Evolutionary conservation across 1,140 invertebrate species (phyloP).

Genomic region (Dreissena polymorpha): DNA sequence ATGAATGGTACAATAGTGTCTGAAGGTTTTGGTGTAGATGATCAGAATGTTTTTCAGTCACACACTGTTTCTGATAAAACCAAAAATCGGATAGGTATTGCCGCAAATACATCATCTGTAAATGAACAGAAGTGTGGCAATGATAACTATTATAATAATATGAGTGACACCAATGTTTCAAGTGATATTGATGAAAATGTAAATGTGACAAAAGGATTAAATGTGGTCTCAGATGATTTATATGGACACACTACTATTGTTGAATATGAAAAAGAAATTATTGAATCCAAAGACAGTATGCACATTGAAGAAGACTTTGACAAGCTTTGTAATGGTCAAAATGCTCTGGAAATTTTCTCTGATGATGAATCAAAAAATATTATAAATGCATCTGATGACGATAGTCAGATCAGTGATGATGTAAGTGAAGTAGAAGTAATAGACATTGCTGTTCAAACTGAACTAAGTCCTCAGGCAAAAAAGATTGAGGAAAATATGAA

Average conservation of each 20-base stretch:
- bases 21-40: too few species aligned
- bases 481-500: too few species aligned
- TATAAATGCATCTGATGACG: not conserved
- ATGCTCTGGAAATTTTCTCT: not conserved
- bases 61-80: too few species aligned
- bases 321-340: not conserved
- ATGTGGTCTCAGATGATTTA: not conserved
- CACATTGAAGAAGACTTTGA: not conserved
- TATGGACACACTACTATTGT: not conserved
- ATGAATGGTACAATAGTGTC: not conserved
- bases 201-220: not conserved
- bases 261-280: not conserved
- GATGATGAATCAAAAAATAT: not conserved
- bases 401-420: not conserved
- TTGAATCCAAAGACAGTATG: too few species aligned
- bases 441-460: constrained; percentile 6
- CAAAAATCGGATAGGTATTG: too few species aligned
- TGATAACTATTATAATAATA: not conserved
- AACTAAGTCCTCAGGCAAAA: not conserved
- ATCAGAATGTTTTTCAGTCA: too few species aligned
- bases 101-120: too few species aligned
- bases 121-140: too few species aligned
- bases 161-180: not conserved
- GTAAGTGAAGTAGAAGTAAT: constrained; percentile 2
- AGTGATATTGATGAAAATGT: not conserved